phyloP scores from a whole-genome alignment of 30 jellyfish, hydroid and myxozoan species.

The Chrysaora quinquecirrha region DNA sequence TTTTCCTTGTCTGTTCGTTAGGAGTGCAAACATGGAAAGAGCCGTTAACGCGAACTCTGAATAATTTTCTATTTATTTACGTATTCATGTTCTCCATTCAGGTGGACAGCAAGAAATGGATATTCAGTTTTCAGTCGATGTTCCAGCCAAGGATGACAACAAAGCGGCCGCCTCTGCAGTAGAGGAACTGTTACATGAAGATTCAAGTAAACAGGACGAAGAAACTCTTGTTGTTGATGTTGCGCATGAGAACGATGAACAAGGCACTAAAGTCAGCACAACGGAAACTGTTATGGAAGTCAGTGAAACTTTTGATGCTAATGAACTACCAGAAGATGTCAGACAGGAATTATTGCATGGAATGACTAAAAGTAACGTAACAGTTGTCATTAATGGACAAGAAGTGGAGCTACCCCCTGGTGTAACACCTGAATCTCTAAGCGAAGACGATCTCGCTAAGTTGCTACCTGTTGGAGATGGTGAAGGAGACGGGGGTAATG shows the following conservation, averaged over 20 bases:
- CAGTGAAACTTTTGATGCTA: conserved; percentile 9
- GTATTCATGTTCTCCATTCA: background rate
- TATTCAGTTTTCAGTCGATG: background rate
- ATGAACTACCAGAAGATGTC: conserved; percentile 35
- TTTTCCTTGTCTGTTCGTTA: too few species aligned
- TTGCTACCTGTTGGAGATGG: background rate
- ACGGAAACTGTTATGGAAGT: conserved; percentile 20
- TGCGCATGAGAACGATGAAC: background rate
- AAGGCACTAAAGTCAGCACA: conserved; percentile 18
- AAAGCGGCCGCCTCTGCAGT: background rate
- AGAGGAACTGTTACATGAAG: background rate
- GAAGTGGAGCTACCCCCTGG: conserved; percentile 40
- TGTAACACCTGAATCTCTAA: conserved; percentile 6
- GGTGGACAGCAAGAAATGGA: background rate
- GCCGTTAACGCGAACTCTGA: too few species aligned
- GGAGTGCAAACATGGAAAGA: too few species aligned
- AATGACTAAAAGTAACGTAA: background rate
- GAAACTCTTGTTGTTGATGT: conserved; percentile 15
- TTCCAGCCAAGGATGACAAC: background rate
- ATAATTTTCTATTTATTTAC: too few species aligned
- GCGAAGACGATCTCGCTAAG: conserved; percentile 13
- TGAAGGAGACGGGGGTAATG: conserved; percentile 2
- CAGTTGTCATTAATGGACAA: conserved; percentile 18
- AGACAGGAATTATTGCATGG: conserved; percentile 6
- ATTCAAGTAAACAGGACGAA: background rate